phyloP scores from a whole-genome alignment of 2,797 vertebrate genomes.

The Eurystomus glaucurus region DNA sequence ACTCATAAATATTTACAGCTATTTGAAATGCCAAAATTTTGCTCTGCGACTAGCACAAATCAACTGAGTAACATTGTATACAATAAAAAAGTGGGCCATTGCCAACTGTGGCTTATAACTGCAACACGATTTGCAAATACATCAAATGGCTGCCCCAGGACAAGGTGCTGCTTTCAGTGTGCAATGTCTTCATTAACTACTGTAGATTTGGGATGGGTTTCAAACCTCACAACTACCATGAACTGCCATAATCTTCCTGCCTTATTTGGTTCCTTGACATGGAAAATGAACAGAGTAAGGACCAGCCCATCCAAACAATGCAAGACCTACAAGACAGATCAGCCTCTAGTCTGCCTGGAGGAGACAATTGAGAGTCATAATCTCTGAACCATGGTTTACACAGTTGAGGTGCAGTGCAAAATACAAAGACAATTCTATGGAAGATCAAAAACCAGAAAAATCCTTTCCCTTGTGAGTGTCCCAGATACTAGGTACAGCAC shows the following conservation, averaged over 20 bases:
- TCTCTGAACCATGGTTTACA: neutral
- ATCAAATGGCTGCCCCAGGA: slow-evolving; percentile 71
- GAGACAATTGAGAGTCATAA: neutral
- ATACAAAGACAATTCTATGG: neutral
- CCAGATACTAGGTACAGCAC: neutral
- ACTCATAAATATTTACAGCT: slow-evolving; percentile 71
- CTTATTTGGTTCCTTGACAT: neutral
- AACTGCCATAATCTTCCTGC: neutral
- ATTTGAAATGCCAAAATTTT: slow-evolving; percentile 61
- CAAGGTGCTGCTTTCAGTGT: slow-evolving; percentile 54
- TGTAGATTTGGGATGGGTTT: slow-evolving; percentile 56
- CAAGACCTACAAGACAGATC: neutral
- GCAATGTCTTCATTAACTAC: slow-evolving; percentile 25
- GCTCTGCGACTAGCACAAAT: slow-evolving; percentile 45
- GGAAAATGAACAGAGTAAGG: neutral
- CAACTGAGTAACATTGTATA: slow-evolving; percentile 14
- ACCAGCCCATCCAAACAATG: neutral
- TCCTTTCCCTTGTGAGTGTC: neutral
- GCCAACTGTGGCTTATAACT: slow-evolving; percentile 68
- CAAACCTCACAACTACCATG: slow-evolving; percentile 29
- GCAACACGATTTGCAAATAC: slow-evolving; percentile 76
- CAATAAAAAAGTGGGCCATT: slow-evolving; percentile 68
- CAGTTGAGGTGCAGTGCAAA: neutral
- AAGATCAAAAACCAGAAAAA: neutral
- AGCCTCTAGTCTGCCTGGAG: neutral